Base-by-base conservation (phyloP, 2,113 vertebrate genomes). In the Boulengeromyrus knoepffleri region DNA sequence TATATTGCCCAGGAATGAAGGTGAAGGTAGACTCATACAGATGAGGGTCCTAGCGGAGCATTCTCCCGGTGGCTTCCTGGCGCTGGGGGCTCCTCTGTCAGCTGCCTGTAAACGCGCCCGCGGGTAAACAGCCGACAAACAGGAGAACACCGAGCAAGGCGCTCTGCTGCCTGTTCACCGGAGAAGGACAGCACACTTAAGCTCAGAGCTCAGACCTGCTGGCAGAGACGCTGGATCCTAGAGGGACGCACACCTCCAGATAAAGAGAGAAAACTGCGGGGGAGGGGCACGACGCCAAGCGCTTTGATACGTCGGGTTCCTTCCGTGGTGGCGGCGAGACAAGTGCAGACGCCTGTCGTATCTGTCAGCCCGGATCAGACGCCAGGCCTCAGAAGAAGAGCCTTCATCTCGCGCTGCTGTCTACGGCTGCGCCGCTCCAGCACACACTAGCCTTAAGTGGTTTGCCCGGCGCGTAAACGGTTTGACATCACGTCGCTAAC, bases 401-500 rank as follows among this genome's bases (percentile, higher is more conserved):
- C 94, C 94, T 96, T 95, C 95, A 96, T 96, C 95, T 95, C 90
- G 80, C 88, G 86, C 94, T 90, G 89, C 91, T 96, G 95, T 96
- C 96, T 96, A 95, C 89, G 92, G 93, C 94, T 92, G 91, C 93
- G 94, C 96, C 96, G 94, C 92, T 93, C 92, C 90, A 91, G 92
- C 92, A 89, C 93, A 94, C 93, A 92, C 91, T 95, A 92, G 95
- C 96, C 94, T 92, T 94, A 93, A 96, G 95, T 95, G 95, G 95
- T 96, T 96, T 96, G 94, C 92, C 95, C 93, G 93, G 91, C 92
- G 77, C 91, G 77, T 96, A 96, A 96, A 96, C 95, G 96, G 94
- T 96, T 96, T 96, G 96, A 96, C 95, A 94, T 96, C 93, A 95
- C 93, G 94, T 93, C 95, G 89, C 93, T 94, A 94, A 95, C 95